Evolutionary conservation across 2,888 invertebrate genomes (phyloP).

Genomic region (Aethes cnicana): DNA sequence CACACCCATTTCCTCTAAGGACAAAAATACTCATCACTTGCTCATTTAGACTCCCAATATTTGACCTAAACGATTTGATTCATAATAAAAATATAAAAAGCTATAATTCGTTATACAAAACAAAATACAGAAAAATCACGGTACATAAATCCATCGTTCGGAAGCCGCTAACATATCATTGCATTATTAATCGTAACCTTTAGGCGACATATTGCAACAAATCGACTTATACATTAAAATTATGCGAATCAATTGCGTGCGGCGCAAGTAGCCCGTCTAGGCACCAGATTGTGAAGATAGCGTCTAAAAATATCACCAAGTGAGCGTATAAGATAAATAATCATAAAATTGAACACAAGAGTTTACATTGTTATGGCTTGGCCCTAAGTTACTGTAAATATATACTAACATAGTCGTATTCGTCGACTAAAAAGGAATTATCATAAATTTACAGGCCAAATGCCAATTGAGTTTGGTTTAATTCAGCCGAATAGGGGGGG

Average conservation of each 20-base stretch:
- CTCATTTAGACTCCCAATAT: slow-evolving; percentile 33
- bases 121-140: slow-evolving; percentile 61
- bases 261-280: slow-evolving; percentile 16
- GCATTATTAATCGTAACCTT: slow-evolving; percentile 52
- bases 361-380: not conserved
- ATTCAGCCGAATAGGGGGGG: too few species aligned
- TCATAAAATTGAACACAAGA: slow-evolving; percentile 13
- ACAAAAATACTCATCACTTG: slow-evolving; percentile 33
- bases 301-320: slow-evolving; percentile 28
- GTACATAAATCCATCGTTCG: slow-evolving; percentile 15
- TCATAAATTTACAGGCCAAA: too few species aligned
- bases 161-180: slow-evolving; percentile 28
- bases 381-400: not conserved
- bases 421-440: not conserved
- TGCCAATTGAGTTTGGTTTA: too few species aligned
- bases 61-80: slow-evolving; percentile 57
- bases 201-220: slow-evolving; percentile 75
- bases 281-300: slow-evolving; percentile 22
- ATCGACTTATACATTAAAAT: slow-evolving; percentile 62
- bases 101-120: slow-evolving; percentile 58
- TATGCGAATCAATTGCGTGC: slow-evolving; percentile 53
- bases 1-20: slow-evolving; percentile 50
- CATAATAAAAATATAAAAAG: slow-evolving; percentile 53
- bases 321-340: slow-evolving; percentile 8
- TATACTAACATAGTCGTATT: not conserved